Evolutionary conservation across 2,797 vertebrate genomes (phyloP).

Genomic region (Siniperca scherzeri): DNA sequence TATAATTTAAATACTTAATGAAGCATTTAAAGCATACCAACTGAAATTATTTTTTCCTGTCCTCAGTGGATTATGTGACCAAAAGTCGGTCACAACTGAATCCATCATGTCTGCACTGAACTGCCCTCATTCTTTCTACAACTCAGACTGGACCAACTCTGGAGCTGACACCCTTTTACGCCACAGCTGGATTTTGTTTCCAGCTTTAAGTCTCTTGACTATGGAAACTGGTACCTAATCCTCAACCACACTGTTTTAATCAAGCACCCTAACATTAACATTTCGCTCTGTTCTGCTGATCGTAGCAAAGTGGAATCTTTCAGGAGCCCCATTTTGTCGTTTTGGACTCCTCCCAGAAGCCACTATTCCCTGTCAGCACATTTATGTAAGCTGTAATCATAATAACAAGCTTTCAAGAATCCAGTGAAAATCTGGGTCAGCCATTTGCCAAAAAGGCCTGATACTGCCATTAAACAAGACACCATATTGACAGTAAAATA

Average conservation of each 20-base stretch:
- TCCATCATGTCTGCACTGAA: constrained; percentile 12
- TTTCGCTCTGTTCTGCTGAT: constrained; percentile 68
- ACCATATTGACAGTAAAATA: constrained; percentile 33
- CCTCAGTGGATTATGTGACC: not conserved
- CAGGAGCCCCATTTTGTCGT: constrained; percentile 56
- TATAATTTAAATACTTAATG: not conserved
- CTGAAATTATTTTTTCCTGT: constrained; percentile 3
- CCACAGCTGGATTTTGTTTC: constrained; percentile 66
- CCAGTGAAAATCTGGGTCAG: constrained; percentile 68
- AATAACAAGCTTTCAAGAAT: constrained; percentile 70
- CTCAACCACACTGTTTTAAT: constrained; percentile 53
- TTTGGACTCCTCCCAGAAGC: constrained; percentile 67
- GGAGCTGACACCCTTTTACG: constrained; percentile 33
- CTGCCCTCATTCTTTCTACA: constrained; percentile 31
- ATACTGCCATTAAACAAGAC: constrained; percentile 55
- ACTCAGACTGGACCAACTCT: constrained; percentile 2
- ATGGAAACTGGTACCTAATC: constrained; percentile 54
- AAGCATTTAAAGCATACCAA: constrained; percentile 1
- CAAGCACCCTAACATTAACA: constrained; percentile 53
- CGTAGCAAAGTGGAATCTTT: constrained; percentile 54
- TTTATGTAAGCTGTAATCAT: constrained; percentile 78
- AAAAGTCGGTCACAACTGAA: constrained; percentile 22
- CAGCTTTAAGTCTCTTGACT: constrained; percentile 34
- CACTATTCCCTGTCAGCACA: constrained; percentile 73
- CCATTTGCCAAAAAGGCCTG: constrained; percentile 57